These are phyloP conservation scores for Xanthorhoe designata DNA, from an alignment of 2,888 invertebrate genomes.

Conservation along the genomic window DNA sequence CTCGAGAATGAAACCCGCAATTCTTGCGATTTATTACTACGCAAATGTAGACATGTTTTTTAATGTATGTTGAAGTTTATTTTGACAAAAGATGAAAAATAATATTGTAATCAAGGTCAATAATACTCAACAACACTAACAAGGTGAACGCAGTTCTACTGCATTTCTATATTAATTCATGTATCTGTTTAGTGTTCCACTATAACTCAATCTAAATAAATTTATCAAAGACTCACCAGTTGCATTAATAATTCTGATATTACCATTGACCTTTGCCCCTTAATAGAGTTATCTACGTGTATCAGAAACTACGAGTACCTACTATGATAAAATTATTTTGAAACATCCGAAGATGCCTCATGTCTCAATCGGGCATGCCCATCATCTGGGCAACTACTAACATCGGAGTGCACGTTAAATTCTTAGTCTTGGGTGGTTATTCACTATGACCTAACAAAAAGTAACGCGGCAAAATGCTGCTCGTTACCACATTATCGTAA, in stretches of 20 bases:
- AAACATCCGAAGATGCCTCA: no score
- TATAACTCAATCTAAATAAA: neutral
- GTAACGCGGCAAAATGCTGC: no score
- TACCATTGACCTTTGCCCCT: neutral
- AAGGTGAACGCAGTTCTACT: neutral
- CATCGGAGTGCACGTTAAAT: no score
- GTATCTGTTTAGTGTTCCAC: neutral
- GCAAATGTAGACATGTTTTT: neutral
- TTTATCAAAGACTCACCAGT: neutral
- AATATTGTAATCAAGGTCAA: neutral
- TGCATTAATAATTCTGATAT: neutral
- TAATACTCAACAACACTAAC: neutral
- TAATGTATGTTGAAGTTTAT: neutral
- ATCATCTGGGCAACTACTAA: no score
- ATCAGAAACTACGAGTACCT: neutral
- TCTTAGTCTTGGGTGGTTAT: no score
- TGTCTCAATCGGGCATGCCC: no score
- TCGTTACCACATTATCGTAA: no score
- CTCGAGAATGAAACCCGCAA: neutral
- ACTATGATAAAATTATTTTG: neutral
- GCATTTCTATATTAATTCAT: neutral
- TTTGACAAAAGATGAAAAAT: neutral
- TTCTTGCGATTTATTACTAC: neutral
- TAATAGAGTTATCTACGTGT: neutral
- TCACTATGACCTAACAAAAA: no score